Percentiles rank a stretch among this genome's conserved stretches.
phyloP scores from a whole-genome alignment of 2,797 vertebrate genomes.

The Enteromius viviparus region DNA sequence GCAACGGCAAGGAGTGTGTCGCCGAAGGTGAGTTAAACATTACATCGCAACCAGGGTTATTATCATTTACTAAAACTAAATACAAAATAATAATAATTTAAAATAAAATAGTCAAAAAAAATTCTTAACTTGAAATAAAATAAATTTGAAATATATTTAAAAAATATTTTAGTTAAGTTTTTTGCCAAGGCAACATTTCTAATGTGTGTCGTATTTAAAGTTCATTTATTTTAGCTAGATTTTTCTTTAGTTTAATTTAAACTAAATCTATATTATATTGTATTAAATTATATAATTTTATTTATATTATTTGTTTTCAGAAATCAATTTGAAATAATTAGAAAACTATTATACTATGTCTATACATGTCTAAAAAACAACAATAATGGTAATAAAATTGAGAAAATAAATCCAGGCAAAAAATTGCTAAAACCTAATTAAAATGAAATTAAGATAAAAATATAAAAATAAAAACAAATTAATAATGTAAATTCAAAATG shows the following conservation, averaged over 20 bases:
- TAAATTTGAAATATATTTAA: not conserved
- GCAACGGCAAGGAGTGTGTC: slow-evolving; percentile 92
- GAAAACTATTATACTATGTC: not conserved
- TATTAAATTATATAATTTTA: too few species aligned
- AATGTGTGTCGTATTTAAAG: not conserved
- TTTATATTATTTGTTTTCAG: too few species aligned
- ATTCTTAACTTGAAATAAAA: not conserved
- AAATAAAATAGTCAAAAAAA: not conserved
- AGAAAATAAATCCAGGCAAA: not conserved
- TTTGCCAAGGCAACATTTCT: not conserved
- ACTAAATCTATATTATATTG: too few species aligned
- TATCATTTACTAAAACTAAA: not conserved
- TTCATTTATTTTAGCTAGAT: not conserved
- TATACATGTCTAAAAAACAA: not conserved
- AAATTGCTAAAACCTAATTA: not conserved
- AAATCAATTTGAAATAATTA: too few species aligned
- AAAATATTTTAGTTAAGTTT: not conserved
- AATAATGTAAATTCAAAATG: not conserved
- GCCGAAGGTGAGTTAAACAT: slow-evolving; percentile 81
- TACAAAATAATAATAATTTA: not conserved
- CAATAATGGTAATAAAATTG: not conserved
- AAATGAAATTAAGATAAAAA: not conserved
- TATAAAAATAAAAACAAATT: not conserved
- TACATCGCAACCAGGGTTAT: not conserved
- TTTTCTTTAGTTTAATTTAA: not conserved